These are phyloP conservation scores for Melipona quadrifasciata DNA, from an alignment of 1,140 invertebrate genomes.

Conservation along the genomic window DNA sequence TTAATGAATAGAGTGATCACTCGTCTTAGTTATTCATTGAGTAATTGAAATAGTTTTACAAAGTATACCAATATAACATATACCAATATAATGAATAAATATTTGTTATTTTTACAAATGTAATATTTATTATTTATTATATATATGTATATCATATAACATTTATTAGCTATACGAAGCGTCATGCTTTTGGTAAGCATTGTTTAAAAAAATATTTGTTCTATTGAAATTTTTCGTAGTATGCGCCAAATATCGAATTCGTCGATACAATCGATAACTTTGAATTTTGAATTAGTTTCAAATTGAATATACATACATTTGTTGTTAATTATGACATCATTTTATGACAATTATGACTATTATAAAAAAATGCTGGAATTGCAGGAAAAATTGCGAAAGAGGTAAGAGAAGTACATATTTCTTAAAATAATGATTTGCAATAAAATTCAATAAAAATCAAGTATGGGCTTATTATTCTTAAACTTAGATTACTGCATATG, in stretches of 20 bases:
- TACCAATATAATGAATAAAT: too few relatives aligned
- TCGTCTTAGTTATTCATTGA: neutral
- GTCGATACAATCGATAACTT: slow-evolving; percentile 47
- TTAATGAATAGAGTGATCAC: neutral
- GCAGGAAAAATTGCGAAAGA: slow-evolving; percentile 76
- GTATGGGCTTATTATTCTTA: neutral
- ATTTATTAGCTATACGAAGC: neutral
- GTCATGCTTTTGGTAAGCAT: neutral
- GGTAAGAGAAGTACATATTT: slow-evolving; percentile 59
- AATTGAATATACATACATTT: slow-evolving; percentile 2
- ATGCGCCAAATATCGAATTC: slow-evolving; percentile 34
- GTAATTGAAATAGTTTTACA: neutral
- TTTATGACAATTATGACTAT: slow-evolving; percentile 70
- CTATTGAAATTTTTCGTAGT: neutral
- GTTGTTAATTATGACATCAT: slow-evolving; percentile 63
- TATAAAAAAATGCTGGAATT: slow-evolving; percentile 77
- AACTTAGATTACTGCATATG: too few relatives aligned
- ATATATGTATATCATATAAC: neutral
- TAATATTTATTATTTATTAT: neutral
- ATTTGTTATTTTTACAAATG: neutral
- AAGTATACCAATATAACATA: neutral
- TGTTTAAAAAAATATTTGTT: neutral
- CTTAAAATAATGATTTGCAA: neutral
- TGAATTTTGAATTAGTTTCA: slow-evolving; percentile 16
- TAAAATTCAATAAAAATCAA: neutral